Percentiles rank a stretch among this genome's conserved stretches.
Conservation (phyloP, 2,797 vertebrate species). For the Manis pentadactyla region DNA sequence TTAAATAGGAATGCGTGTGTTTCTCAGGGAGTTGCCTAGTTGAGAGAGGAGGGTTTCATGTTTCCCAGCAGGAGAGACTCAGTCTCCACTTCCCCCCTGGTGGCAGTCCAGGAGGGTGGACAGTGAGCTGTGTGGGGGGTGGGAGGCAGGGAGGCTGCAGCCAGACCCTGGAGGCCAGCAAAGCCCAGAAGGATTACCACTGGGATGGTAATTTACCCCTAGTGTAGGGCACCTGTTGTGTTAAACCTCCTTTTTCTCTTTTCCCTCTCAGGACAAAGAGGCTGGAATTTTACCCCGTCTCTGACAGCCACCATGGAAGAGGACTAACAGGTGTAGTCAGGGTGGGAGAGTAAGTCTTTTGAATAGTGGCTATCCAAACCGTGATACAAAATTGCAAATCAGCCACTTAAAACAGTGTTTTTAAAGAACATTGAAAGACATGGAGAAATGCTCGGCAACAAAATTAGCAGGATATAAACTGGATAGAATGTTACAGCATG, state of each 20-base stretch:
- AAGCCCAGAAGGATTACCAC: neutral
- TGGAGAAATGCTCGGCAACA: neutral
- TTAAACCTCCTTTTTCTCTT: neutral
- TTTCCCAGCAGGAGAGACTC: neutral
- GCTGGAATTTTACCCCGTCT: constrained; percentile 13
- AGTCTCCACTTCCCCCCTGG: neutral
- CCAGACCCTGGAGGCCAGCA: neutral
- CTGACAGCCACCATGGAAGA: neutral
- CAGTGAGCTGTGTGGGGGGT: neutral
- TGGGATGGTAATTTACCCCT: neutral
- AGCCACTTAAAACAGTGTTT: neutral
- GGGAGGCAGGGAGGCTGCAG: neutral
- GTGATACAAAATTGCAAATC: neutral
- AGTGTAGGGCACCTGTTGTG: neutral
- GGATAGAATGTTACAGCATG: neutral
- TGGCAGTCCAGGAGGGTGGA: neutral
- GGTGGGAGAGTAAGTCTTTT: neutral
- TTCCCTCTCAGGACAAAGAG: neutral
- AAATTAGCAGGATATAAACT: neutral
- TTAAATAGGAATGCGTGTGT: neutral
- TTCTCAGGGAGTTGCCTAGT: neutral
- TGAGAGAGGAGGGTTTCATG: neutral
- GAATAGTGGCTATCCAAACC: neutral
- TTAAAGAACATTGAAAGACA: neutral
- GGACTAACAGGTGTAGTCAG: neutral